A percentile compares a stretch with the other conserved stretches of the same genome.
These are phyloP conservation scores for Pluvialis apricaria DNA, from an alignment of 2,113 vertebrate genomes.

Conservation along the genomic window DNA sequence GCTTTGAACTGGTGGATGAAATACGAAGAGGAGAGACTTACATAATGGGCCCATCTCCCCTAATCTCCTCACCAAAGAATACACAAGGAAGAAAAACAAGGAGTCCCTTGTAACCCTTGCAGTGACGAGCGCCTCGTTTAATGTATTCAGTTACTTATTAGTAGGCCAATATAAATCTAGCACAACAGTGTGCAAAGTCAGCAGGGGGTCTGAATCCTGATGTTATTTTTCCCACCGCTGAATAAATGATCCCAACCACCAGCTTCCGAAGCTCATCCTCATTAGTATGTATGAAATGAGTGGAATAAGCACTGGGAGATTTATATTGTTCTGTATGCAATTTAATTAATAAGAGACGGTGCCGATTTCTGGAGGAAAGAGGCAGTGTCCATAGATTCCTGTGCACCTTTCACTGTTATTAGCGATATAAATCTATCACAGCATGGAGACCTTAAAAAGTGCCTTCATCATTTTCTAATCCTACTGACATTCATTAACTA, in stretches of 20 bases:
- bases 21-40: slow-evolving; percentile 19
- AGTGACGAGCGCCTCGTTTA: slow-evolving; percentile 51
- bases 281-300: slow-evolving; percentile 73
- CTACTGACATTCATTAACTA: slow-evolving; percentile 48
- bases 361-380: slow-evolving; percentile 38
- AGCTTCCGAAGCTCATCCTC: slow-evolving; percentile 40
- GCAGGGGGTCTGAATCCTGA: slow-evolving; percentile 55
- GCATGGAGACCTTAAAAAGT: slow-evolving; percentile 16
- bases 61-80: slow-evolving; percentile 48
- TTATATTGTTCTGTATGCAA: slow-evolving; percentile 57
- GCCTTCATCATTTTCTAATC: slow-evolving; percentile 36
- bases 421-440: slow-evolving; percentile 54
- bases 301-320: slow-evolving; percentile 58
- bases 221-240: slow-evolving; percentile 61
- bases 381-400: slow-evolving; percentile 23
- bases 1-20: slow-evolving; percentile 49
- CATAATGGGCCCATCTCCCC: slow-evolving; percentile 14
- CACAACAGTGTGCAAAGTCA: slow-evolving; percentile 69
- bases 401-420: slow-evolving; percentile 45
- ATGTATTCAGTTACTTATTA: slow-evolving; percentile 72
- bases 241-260: slow-evolving; percentile 64
- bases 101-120: slow-evolving; percentile 53
- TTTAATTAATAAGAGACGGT: slow-evolving; percentile 68
- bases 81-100: slow-evolving; percentile 52
- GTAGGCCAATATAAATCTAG: slow-evolving; percentile 70